Base-by-base conservation (phyloP, 1,140 invertebrate species). In the Brachystomella parvula region DNA sequence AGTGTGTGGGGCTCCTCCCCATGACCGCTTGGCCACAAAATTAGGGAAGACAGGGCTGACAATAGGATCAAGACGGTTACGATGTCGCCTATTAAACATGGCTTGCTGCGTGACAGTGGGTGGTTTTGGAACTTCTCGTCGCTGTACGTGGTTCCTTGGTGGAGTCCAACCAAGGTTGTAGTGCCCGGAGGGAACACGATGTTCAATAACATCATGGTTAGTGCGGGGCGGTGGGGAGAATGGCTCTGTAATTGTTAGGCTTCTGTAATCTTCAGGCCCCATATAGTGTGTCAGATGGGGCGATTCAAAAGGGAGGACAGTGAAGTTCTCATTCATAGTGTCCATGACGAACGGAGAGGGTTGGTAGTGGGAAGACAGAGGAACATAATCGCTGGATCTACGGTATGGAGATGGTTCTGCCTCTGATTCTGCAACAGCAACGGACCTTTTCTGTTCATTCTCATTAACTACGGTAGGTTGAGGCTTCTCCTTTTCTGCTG, bases 1-100 rank as follows among this genome's bases (percentile, higher is more conserved):
- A 33, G n/a, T 57, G 19, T 32, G 24, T 24, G 17, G 21, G 3
- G 35, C 21, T 29, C 60, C 60, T 29, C 61, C 58, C 32, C 39
- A 72, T 78, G 84, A 90, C 74, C 73, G 58, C 17, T 60, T 77
- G 79, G 83, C 88, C 89, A 2, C 89, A 0, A 90, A 89, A 73
- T 94, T 91, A 17, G 89, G 90, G 68, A 94, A 87, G 1, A 94
- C 90, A 3, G 91, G 90, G 76, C 91, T 94, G 0, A 94, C 92
- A 76, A 95, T 94, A 77, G 92, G 92, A 78, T 94, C 90, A 44
- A 65, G 62, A 28, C 68, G 67, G 58, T 58, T 61, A 1, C 66
- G 47, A 64, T 57, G 26, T n/a, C 39, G 33, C 65, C 65, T 63
- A 63, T 53, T 30, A 61, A 31, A 35, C 30, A 17, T 62, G 15